These are phyloP conservation scores for Xyliphius kryptos DNA, from an alignment of 2,113 vertebrate species.

Conservation along the genomic window DNA sequence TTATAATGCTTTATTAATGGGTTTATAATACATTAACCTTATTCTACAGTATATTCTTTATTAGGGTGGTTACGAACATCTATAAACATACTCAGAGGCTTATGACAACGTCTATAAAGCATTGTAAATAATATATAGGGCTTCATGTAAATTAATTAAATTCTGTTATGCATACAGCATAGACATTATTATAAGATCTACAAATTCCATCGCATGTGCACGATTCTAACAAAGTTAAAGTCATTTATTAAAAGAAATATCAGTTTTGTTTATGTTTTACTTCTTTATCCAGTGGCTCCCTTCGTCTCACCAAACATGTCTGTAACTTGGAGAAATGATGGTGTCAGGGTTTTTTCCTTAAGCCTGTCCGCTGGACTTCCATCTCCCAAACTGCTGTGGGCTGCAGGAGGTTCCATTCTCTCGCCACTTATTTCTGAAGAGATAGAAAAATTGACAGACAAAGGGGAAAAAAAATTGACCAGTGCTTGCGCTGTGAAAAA, in stretches of 20 bases:
- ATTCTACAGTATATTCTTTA: too few relatives aligned
- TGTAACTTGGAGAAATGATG: conserved; percentile 61
- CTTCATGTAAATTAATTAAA: too few relatives aligned
- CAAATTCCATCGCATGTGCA: background rate
- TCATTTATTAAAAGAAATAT: background rate
- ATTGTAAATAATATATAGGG: too few relatives aligned
- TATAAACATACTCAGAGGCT: too few relatives aligned
- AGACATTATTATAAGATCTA: too few relatives aligned
- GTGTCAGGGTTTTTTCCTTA: conserved; percentile 63
- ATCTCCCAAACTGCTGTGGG: conserved; percentile 56
- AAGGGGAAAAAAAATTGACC: conserved; percentile 52
- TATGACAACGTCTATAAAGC: too few relatives aligned
- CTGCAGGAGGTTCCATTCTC: conserved; percentile 57
- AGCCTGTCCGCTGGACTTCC: conserved; percentile 57
- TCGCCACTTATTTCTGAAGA: conserved; percentile 54
- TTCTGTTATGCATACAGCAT: too few relatives aligned
- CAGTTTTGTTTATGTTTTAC: background rate
- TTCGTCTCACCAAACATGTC: conserved; percentile 54
- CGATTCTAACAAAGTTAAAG: background rate
- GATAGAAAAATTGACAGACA: conserved; percentile 54
- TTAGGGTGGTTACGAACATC: too few relatives aligned
- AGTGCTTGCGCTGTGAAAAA: conserved; percentile 63
- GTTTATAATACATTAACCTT: too few relatives aligned
- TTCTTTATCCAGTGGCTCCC: conserved; percentile 52
- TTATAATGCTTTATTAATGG: too few relatives aligned